Conservation (phyloP, 2,113 vertebrate species). For the Cheirogaleus medius region DNA sequence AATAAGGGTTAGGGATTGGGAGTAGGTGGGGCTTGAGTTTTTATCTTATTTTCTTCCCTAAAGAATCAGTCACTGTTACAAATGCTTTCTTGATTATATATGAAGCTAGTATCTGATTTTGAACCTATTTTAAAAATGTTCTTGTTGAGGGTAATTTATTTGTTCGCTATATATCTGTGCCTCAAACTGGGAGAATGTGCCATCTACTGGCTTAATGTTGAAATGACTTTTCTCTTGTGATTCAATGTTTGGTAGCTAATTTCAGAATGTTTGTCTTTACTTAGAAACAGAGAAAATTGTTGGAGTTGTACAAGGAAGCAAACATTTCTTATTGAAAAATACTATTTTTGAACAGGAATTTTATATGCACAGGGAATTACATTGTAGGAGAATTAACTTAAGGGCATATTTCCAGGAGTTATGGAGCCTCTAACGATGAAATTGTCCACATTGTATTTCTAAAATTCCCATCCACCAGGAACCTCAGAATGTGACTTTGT, state of each 20-base stretch:
- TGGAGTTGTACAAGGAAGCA: neutral
- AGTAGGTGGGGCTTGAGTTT: neutral
- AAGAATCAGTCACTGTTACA: neutral
- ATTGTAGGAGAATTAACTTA: neutral
- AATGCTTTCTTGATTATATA: neutral
- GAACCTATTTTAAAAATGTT: neutral
- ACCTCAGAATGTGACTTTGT: no score
- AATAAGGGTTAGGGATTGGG: neutral
- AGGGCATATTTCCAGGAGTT: neutral
- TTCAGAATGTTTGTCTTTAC: neutral
- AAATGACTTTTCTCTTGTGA: neutral
- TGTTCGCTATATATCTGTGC: neutral
- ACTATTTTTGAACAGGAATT: neutral
- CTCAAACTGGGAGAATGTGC: constrained; percentile 53
- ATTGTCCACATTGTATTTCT: no score
- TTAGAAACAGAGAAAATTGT: neutral
- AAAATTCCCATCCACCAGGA: no score
- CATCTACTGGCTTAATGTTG: constrained; percentile 63
- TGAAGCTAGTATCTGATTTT: neutral
- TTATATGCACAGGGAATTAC: neutral
- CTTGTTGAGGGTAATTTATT: neutral
- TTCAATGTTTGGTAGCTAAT: neutral
- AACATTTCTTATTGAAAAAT: neutral
- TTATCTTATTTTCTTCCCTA: neutral
- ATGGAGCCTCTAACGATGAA: neutral